Evolutionary conservation across 1,140 invertebrate species (phyloP).

Genomic region (Drosophila pruinosa): DNA sequence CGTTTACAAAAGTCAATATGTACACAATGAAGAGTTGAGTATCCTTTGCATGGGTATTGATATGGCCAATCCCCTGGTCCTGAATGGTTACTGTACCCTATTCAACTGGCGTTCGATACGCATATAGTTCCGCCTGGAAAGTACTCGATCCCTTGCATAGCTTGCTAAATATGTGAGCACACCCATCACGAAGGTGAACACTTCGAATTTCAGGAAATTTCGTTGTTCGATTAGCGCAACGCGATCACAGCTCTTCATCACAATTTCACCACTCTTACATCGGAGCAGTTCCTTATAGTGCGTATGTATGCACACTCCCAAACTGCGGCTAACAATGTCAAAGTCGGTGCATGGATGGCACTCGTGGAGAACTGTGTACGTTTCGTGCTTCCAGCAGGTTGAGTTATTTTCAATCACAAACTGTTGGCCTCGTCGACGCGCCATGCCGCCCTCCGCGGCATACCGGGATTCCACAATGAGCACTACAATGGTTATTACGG

Average conservation of each 20-base stretch:
- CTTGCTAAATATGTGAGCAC: conserved; percentile 83
- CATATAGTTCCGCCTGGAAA: conserved; percentile 83
- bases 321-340: conserved; percentile 88
- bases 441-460: conserved; percentile 70
- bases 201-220: conserved; percentile 93
- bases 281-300: conserved; percentile 88
- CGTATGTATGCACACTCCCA: conserved; percentile 88
- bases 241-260: conserved; percentile 88
- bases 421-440: conserved; percentile 70
- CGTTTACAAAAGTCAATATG: conserved; percentile 48
- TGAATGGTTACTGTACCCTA: conserved; percentile 71
- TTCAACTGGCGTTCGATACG: conserved; percentile 84
- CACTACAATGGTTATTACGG: conserved; percentile 89
- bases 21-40: conserved; percentile 56
- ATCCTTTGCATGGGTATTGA: conserved; percentile 55
- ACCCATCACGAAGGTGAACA: conserved; percentile 87
- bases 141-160: conserved; percentile 67
- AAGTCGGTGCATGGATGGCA: conserved; percentile 91
- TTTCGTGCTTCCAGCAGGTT: conserved; percentile 88
- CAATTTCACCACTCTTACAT: conserved; percentile 88
- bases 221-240: conserved; percentile 89
- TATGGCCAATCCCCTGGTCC: not conserved
- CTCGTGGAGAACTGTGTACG: conserved; percentile 87
- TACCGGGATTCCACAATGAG: conserved; percentile 90
- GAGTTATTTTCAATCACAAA: conserved; percentile 89